phyloP scores from a whole-genome alignment of 2,888 invertebrate species.

The Drosophila subsilvestris region DNA sequence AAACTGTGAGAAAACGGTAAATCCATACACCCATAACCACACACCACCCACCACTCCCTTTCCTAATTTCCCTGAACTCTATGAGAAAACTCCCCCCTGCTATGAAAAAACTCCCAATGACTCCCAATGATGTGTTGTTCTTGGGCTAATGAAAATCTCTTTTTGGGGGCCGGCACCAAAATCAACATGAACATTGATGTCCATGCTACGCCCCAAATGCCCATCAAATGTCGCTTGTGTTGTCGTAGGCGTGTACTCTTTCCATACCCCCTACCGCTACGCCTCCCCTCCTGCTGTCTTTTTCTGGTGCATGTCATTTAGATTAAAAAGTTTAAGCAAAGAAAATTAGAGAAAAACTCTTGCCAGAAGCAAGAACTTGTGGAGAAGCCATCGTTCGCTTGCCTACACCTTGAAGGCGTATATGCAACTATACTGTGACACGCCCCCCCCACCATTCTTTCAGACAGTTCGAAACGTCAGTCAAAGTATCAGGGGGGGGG shows the following conservation, averaged over 20 bases:
- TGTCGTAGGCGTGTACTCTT: conserved; percentile 62
- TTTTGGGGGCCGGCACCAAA: conserved; percentile 56
- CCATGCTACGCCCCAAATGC: conserved; percentile 60
- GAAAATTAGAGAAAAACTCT: conserved; percentile 54
- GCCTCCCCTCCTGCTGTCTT: conserved; percentile 2
- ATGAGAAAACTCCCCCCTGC: neutral
- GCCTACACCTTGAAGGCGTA: conserved; percentile 18
- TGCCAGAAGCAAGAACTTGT: conserved; percentile 6
- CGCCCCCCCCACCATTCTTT: conserved; percentile 50
- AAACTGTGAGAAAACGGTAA: conserved; percentile 44
- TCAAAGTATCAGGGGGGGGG: conserved; percentile 16
- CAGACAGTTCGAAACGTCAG: conserved; percentile 50
- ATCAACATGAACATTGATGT: conserved; percentile 56
- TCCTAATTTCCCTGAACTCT: no score
- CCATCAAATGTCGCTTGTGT: conserved; percentile 62
- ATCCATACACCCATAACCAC: conserved; percentile 7
- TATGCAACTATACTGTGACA: conserved; percentile 46
- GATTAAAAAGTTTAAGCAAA: conserved; percentile 74
- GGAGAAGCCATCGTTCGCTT: neutral
- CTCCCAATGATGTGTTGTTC: conserved; percentile 39
- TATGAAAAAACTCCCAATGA: conserved; percentile 28
- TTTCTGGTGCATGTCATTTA: conserved; percentile 69
- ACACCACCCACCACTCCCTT: neutral
- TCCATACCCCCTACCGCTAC: conserved; percentile 20
- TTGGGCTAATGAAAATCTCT: conserved; percentile 64